Conservation (phyloP, 2,888 invertebrate genomes). For the Bimastos eiseni region DNA sequence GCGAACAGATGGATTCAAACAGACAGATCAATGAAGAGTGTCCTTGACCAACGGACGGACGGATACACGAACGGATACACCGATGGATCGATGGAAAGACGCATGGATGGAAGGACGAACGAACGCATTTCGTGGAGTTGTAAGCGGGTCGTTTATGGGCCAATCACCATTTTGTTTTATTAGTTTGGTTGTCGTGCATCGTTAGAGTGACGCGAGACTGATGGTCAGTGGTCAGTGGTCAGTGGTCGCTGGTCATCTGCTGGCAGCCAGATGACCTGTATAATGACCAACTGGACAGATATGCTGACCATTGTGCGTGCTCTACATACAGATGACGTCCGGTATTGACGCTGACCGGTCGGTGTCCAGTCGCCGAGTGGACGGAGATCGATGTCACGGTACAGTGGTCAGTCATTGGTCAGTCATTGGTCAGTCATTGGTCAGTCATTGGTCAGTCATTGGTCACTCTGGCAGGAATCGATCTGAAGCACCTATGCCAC, state of each 20-base stretch:
- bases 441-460: too few relatives aligned
- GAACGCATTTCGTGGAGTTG: neutral
- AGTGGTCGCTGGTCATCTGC: neutral
- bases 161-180: slow-evolving; percentile 6
- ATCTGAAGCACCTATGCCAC: neutral
- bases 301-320: slow-evolving; percentile 13
- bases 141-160: neutral
- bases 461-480: neutral
- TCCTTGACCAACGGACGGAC: neutral
- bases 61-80: neutral
- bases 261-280: neutral
- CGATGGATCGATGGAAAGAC: neutral
- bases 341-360: neutral
- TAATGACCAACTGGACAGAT: slow-evolving; percentile 1
- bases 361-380: neutral
- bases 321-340: neutral
- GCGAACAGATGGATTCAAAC: neutral
- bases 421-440: neutral
- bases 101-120: neutral
- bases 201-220: neutral
- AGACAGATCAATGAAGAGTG: neutral
- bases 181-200: neutral
- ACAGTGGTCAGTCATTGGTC: slow-evolving; percentile 14
- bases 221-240: neutral
- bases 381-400: neutral